These are phyloP conservation scores for Oscheius sp. DNA, from an alignment of 2,888 invertebrate genomes.

Conservation along the genomic window DNA sequence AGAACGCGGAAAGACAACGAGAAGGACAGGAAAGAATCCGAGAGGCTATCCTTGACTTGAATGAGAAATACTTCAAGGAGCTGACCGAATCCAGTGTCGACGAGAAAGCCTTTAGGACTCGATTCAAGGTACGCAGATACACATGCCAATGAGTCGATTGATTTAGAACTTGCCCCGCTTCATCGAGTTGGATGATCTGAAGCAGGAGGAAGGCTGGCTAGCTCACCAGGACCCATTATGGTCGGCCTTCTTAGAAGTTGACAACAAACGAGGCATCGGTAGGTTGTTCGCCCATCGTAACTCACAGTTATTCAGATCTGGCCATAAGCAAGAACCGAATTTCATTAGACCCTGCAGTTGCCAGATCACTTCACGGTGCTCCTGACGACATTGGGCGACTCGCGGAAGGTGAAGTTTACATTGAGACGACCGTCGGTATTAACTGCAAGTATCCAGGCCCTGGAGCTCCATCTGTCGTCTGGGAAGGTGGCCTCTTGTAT, in stretches of 20 bases:
- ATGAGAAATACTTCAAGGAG: neutral
- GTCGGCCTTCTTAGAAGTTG: neutral
- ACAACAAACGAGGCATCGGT: neutral
- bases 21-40: neutral
- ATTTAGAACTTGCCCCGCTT: constrained; percentile 8
- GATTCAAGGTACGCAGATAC: neutral
- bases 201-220: neutral
- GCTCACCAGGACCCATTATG: constrained; percentile 1
- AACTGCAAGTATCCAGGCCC: neutral
- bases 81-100: neutral
- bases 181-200: neutral
- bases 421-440: neutral
- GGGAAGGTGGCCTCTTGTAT: neutral
- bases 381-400: neutral
- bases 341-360: neutral
- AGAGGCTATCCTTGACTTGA: neutral
- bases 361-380: neutral
- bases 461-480: neutral
- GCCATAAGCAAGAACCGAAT: neutral
- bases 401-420: neutral
- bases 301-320: neutral
- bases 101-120: neutral
- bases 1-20: constrained; percentile 3
- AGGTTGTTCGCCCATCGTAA: neutral
- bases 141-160: neutral